These are phyloP conservation scores for Eumacrocentrus americanus DNA, from an alignment of 2,888 invertebrate species.

Conservation along the genomic window DNA sequence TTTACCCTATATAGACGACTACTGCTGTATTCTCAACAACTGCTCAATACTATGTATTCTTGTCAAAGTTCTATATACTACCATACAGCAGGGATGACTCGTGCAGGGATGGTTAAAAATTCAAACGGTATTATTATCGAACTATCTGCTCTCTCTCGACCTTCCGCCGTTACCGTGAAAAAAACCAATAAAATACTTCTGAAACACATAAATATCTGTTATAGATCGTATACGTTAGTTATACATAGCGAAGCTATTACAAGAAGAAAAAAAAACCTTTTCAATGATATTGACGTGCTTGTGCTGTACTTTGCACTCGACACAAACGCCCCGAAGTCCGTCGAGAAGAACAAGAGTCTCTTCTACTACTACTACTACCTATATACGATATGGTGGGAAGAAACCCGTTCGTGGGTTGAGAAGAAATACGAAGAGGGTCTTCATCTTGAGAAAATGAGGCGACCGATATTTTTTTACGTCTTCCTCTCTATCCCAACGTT, in stretches of 20 bases:
- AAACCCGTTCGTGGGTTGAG: constrained; percentile 32
- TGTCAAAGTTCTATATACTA: too few species aligned
- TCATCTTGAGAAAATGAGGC: constrained; percentile 35
- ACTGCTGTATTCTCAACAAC: constrained; percentile 12
- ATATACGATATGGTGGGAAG: too few species aligned
- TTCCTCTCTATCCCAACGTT: constrained; percentile 13
- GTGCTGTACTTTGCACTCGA: too few species aligned
- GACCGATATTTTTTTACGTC: constrained; percentile 26
- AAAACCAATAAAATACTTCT: not conserved
- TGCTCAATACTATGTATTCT: too few species aligned
- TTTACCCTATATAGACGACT: not conserved
- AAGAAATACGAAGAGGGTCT: constrained; percentile 23
- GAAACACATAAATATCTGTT: not conserved
- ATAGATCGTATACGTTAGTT: not conserved
- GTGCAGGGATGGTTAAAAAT: constrained; percentile 22
- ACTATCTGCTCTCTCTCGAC: constrained; percentile 28
- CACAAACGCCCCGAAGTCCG: too few species aligned
- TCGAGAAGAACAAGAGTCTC: too few species aligned
- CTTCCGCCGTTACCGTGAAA: constrained; percentile 27
- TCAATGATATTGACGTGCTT: too few species aligned
- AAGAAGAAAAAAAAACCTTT: too few species aligned
- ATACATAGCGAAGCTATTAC: too few species aligned
- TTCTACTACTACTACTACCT: too few species aligned
- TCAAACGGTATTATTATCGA: constrained; percentile 31
- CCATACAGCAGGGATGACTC: not conserved